Conservation (phyloP, 2,888 invertebrate species). For the Conchocele bisecta region DNA sequence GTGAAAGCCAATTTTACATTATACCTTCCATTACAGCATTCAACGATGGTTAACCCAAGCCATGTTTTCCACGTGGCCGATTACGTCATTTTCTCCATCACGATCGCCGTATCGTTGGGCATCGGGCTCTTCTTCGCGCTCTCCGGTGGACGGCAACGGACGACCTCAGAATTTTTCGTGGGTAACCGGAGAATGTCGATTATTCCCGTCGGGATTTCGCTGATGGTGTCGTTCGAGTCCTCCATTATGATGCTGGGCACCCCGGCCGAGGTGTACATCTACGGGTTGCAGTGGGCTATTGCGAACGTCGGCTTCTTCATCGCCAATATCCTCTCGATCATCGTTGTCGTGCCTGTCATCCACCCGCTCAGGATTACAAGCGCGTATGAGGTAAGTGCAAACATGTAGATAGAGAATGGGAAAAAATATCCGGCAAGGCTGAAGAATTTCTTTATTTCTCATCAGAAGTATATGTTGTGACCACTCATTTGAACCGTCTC, state of each 20-base stretch:
- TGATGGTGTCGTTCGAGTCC: conserved; percentile 81
- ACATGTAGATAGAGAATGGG: background rate
- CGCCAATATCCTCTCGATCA: conserved; percentile 58
- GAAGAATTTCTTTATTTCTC: too few species aligned
- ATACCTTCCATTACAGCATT: background rate
- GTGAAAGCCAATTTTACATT: too few species aligned
- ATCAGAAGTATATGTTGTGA: too few species aligned
- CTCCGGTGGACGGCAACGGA: conserved; percentile 85
- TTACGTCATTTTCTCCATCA: conserved; percentile 78
- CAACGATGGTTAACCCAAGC: conserved; percentile 32
- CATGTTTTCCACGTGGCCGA: conserved; percentile 48
- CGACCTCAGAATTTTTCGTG: conserved; percentile 81
- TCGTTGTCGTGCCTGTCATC: conserved; percentile 63
- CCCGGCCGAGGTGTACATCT: conserved; percentile 77
- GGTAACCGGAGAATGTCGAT: conserved; percentile 80
- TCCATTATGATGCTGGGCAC: conserved; percentile 79
- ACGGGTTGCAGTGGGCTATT: conserved; percentile 63
- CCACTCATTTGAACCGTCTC: too few species aligned
- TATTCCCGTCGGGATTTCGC: conserved; percentile 80
- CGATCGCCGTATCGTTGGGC: conserved; percentile 76
- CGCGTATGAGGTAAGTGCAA: conserved; percentile 66
- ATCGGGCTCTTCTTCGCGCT: conserved; percentile 84
- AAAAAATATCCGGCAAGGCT: too few species aligned
- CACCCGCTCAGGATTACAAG: conserved; percentile 70
- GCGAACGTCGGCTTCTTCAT: conserved; percentile 58